Base-by-base conservation (phyloP, 1,140 invertebrate genomes). In the Saccostrea cuccullata region DNA sequence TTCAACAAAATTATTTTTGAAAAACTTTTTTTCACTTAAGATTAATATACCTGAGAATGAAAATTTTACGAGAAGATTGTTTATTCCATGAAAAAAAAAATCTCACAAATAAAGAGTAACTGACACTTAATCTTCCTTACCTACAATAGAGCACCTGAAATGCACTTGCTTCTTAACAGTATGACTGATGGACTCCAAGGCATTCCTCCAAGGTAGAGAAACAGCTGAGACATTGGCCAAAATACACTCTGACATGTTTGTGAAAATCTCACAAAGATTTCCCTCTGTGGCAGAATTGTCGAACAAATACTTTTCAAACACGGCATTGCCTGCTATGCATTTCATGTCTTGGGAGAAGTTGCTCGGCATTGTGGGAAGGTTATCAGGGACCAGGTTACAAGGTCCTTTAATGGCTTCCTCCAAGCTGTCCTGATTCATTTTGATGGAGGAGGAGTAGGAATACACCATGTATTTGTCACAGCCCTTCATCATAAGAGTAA, bases 81-180 rank as follows among this genome's bases (percentile, higher is more conserved):
- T 36, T 36, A 36, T 36, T 36, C 30, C 30, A n/a, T n/a, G n/a
- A n/a, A n/a, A n/a, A n/a, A n/a, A n/a, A n/a, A n/a, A n/a, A n/a
- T n/a, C n/a, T n/a, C n/a, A n/a, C n/a, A n/a, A n/a, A n/a, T n/a
- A n/a, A n/a, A n/a, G n/a, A n/a, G n/a, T n/a, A n/a, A n/a, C n/a
- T n/a, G n/a, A n/a, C n/a, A n/a, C 47, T 8, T 30, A 64, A 64
- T 20, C 17, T 64, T 20, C 15, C 84, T 85, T 60, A 85, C 84
- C 55, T 60, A 64, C 84, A 60, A 64, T 56, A 36, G 60, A 64
- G 15, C 84, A 85, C 23, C 84, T 85, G 55, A 85, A 85, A 40
- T 64, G 13, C 12, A 85, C 56, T 64, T 85, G 84, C 9, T 85
- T 58, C 56, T 64, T 58, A 11, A 77, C 30, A 2, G 26, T 15